Conservation (phyloP, 1,140 invertebrate species). For the Drosophila oshimai region DNA sequence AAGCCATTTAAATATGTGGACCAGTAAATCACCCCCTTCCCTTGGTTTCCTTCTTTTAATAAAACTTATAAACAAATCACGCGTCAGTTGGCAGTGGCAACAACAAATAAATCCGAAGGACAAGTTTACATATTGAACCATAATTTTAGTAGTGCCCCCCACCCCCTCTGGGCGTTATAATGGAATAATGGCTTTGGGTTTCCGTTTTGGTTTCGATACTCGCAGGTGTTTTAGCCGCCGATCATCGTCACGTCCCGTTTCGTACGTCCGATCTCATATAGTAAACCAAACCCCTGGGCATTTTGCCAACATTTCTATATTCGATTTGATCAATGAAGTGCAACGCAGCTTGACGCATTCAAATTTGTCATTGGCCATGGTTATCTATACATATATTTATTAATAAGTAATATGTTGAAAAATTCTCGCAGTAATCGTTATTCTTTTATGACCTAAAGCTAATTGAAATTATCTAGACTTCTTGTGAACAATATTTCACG, state of each 20-base stretch:
- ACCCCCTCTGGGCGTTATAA: neutral
- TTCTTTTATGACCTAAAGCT: neutral
- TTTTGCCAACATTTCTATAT: conserved; percentile 11
- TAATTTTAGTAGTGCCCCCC: conserved; percentile 14
- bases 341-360: conserved; percentile 40
- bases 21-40: neutral
- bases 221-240: conserved; percentile 30
- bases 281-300: conserved; percentile 9
- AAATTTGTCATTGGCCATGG: conserved; percentile 20
- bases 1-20: neutral
- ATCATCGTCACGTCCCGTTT: conserved; percentile 22
- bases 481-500: neutral
- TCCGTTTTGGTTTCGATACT: conserved; percentile 31
- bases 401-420: neutral
- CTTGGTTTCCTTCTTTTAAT: neutral
- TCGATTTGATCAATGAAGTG: conserved; percentile 36
- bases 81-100: neutral
- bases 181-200: conserved; percentile 34
- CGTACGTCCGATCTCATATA: conserved; percentile 16
- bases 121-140: conserved; percentile 36
- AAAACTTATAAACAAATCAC: conserved; percentile 39
- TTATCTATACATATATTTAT: neutral
- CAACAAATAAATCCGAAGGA: conserved; percentile 16
- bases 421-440: neutral
- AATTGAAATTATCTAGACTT: neutral